Evolutionary conservation across 2,113 vertebrate genomes (phyloP).

Genomic region (Rattus rattus): DNA sequence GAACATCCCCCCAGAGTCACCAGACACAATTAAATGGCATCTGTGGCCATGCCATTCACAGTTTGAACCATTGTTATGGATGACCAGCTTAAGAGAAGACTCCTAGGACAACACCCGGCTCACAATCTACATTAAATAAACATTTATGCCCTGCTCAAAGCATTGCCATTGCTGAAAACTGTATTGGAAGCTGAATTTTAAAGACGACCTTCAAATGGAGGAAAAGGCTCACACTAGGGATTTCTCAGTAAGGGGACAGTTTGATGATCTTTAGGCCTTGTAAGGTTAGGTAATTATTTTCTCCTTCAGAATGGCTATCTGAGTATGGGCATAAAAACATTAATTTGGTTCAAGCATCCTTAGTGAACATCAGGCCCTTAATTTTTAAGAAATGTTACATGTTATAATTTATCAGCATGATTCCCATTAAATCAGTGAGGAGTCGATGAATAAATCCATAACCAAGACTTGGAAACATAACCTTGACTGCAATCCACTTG

Average conservation of each 20-base stretch:
- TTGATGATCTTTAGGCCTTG: background rate
- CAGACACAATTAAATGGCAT: background rate
- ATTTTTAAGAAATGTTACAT: constrained; percentile 36
- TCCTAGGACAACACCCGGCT: no score
- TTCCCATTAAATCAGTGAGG: constrained; percentile 61
- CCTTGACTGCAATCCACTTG: constrained; percentile 51
- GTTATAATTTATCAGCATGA: constrained; percentile 59
- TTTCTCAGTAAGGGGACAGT: background rate
- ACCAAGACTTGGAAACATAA: constrained; percentile 59
- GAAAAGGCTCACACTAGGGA: background rate
- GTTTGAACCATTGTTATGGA: background rate
- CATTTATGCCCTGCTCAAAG: background rate
- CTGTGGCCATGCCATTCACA: background rate
- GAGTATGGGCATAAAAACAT: constrained; percentile 5
- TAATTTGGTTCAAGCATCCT: constrained; percentile 58
- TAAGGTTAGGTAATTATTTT: constrained; percentile 51
- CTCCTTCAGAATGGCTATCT: constrained; percentile 35
- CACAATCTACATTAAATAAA: background rate
- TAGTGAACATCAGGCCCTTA: constrained; percentile 43
- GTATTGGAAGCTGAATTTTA: background rate
- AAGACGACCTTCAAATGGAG: background rate
- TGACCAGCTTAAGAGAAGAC: background rate
- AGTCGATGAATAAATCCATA: constrained; percentile 63
- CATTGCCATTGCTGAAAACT: background rate
- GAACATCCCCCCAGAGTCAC: background rate